A percentile compares a stretch with the other conserved stretches of the same genome.
Conservation (phyloP, 2,113 vertebrate genomes). For the Pachyramphus minor region DNA sequence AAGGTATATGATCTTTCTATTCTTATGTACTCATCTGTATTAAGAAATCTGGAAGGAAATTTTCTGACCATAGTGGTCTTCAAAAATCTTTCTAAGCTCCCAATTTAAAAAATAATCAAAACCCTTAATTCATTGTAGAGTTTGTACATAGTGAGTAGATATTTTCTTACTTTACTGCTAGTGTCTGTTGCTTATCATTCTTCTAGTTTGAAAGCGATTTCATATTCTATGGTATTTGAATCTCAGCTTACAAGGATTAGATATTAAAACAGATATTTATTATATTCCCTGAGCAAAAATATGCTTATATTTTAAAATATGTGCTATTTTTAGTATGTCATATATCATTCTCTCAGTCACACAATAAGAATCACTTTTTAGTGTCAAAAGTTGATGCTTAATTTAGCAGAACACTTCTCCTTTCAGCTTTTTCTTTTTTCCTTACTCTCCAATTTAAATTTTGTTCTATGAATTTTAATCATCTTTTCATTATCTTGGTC, state of each 20-base stretch:
- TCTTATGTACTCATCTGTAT: not conserved
- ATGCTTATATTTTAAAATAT: not conserved
- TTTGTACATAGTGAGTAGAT: not conserved
- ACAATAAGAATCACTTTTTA: not conserved
- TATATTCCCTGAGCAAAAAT: not conserved
- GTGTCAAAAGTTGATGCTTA: not conserved
- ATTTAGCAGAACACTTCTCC: not conserved
- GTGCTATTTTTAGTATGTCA: not conserved
- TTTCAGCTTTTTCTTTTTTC: not conserved
- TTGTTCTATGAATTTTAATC: not conserved
- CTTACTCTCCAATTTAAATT: not conserved
- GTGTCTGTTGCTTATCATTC: not conserved
- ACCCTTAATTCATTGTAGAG: constrained; percentile 30
- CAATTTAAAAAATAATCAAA: not conserved
- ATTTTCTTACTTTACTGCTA: not conserved
- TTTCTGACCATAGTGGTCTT: not conserved
- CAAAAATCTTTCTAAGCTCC: not conserved
- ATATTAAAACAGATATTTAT: not conserved
- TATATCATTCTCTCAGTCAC: not conserved
- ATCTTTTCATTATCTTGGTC: not conserved
- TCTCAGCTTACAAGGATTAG: not conserved
- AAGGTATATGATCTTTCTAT: not conserved
- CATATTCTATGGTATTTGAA: not conserved
- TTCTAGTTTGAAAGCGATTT: not conserved
- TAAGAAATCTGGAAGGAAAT: not conserved